phyloP scores from a whole-genome alignment of 2,888 invertebrate species.

The Cheilosia pagana region DNA sequence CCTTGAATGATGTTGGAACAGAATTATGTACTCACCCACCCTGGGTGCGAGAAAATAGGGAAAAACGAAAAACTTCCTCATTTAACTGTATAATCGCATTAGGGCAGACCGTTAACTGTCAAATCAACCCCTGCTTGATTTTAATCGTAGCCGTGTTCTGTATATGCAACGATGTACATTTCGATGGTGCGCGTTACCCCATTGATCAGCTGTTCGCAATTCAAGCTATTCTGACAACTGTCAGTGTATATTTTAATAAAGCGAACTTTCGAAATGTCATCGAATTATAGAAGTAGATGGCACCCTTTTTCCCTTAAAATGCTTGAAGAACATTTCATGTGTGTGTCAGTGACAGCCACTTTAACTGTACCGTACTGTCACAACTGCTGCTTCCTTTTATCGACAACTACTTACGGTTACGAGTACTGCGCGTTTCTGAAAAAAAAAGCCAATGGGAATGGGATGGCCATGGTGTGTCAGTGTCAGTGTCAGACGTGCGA shows the following conservation, averaged over 20 bases:
- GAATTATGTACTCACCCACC: conserved; percentile 55
- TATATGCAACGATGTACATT: conserved; percentile 4
- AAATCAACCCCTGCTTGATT: conserved; percentile 60
- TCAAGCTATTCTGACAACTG: conserved; percentile 39
- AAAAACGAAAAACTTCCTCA: conserved; percentile 54
- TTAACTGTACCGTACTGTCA: conserved; percentile 55
- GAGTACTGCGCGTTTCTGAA: conserved; percentile 30
- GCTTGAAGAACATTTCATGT: conserved; percentile 48
- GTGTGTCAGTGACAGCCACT: conserved; percentile 56
- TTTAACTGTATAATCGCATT: conserved; percentile 74
- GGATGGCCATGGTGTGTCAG: conserved; percentile 17
- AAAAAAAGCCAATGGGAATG: conserved; percentile 16
- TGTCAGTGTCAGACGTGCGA: conserved; percentile 43
- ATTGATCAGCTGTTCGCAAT: conserved; percentile 64
- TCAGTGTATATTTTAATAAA: conserved; percentile 56
- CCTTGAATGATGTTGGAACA: conserved; percentile 3
- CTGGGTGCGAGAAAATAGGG: not conserved
- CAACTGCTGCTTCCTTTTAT: conserved; percentile 50
- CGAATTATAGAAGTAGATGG: conserved; percentile 31
- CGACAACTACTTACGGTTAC: conserved; percentile 13
- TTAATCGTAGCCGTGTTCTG: conserved; percentile 8
- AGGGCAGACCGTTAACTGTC: conserved; percentile 69
- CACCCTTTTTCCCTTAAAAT: conserved; percentile 49
- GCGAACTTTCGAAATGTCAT: conserved; percentile 52
- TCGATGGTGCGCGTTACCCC: conserved; percentile 25